Base-by-base conservation (phyloP, 1,140 invertebrate genomes). In the Frieseomelitta varia region DNA sequence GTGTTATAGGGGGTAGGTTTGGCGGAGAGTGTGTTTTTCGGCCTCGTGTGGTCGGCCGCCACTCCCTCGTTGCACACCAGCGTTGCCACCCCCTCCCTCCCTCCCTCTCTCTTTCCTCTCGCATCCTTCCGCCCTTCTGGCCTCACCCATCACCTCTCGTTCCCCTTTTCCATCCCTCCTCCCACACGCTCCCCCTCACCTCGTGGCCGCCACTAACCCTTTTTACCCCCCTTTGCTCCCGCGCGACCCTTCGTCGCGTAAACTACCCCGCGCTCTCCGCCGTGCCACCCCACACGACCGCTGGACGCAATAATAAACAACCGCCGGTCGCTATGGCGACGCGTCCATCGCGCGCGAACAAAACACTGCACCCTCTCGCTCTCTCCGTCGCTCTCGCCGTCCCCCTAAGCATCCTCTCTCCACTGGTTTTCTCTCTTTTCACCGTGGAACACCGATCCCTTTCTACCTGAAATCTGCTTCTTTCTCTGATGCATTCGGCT, bases 301-400 rank as follows among this genome's bases (percentile, higher is more conserved):
- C 92, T 93, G 91, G 92, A 93, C 93, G 93, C 94, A 95, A 95
- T 94, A 94, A 95, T 94, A 95, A 95, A 95, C 94, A 95, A 94
- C 90, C 92, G 89, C 92, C 90, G 92, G 94, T 95, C 91, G 91
- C 93, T 92, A 94, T 95, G 93, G 93, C 90, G 91, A 95, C 93
- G 92, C 93, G 93, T 93, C 90, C 92, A 93, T 93, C 92, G 93
- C 91, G 92, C 93, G 92, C 93, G 92, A 94, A 94, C 93, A 94
- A 94, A 94, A 94, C 93, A 94, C 91, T 88, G 72, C 34, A 56
- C 74, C 68, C 79, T 81, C 84, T 80, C 72, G 65, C 81, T 84
- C 81, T 69, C 87, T 69, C 85, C 80, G 51, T 88, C 69, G 61
- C 84, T 69, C 85, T 80, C 55, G 81, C 65, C 55, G 76, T 75